A percentile compares a stretch with the other conserved stretches of the same genome.
phyloP scores from a whole-genome alignment of 2,113 vertebrate genomes.

The Naja naja region DNA sequence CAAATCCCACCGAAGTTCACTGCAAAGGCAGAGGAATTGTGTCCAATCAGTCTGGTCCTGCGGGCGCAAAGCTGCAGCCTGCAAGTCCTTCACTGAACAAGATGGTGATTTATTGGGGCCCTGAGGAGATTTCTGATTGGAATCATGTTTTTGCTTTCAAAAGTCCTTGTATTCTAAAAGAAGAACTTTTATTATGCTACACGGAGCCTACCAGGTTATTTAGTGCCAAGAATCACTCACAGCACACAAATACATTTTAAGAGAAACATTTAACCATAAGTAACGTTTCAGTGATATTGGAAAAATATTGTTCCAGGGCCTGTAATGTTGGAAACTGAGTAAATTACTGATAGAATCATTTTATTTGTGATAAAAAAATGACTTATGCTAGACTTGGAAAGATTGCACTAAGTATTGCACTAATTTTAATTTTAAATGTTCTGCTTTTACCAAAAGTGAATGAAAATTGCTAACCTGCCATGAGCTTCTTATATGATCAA shows the following conservation, averaged over 20 bases:
- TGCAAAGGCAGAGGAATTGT: background rate
- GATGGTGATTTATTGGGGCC: conserved; percentile 47
- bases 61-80: conserved; percentile 11
- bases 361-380: conserved; percentile 14
- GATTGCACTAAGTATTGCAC: background rate
- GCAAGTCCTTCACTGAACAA: conserved; percentile 13
- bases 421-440: background rate
- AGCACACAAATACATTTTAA: conserved; percentile 42
- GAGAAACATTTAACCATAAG: conserved; percentile 49
- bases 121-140: conserved; percentile 33
- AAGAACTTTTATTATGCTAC: conserved; percentile 38
- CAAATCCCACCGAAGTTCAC: background rate
- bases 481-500: background rate
- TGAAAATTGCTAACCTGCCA: background rate
- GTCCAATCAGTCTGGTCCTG: background rate
- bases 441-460: background rate
- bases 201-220: conserved; percentile 28
- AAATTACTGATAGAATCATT: background rate
- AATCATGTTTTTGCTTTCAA: conserved; percentile 19
- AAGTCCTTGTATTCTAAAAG: conserved; percentile 40
- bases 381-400: background rate
- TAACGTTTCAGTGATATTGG: conserved; percentile 40
- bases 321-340: conserved; percentile 33
- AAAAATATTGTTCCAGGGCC: conserved; percentile 52
- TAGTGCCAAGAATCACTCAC: conserved; percentile 49